A percentile compares a stretch with the other conserved stretches of the same genome.
phyloP scores from a whole-genome alignment of 2,797 vertebrate species.

The Rhinella marina region DNA sequence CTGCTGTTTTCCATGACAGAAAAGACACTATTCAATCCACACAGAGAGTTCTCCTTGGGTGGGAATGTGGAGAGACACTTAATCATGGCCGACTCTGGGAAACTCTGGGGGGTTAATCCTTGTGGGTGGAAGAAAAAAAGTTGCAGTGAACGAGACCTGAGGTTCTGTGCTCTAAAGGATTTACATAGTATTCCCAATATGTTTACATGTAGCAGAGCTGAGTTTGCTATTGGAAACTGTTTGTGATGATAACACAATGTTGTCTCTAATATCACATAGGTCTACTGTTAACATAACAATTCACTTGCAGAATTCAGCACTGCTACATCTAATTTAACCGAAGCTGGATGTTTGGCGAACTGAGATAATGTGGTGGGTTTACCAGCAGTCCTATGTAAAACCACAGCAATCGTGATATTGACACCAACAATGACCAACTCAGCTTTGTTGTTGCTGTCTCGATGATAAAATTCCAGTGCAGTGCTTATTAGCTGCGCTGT shows the following conservation, averaged over 20 bases:
- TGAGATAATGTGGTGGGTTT: no score
- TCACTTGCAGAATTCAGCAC: no score
- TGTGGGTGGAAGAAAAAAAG: background rate
- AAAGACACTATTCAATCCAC: conserved; percentile 40
- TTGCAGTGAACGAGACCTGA: background rate
- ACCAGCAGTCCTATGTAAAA: no score
- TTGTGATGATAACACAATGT: no score
- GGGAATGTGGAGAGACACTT: conserved; percentile 16
- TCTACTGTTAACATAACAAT: no score
- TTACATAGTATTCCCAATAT: background rate
- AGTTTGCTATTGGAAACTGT: background rate
- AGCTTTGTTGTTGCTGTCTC: background rate
- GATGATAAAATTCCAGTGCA: background rate
- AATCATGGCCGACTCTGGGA: conserved; percentile 19
- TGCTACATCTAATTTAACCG: no score
- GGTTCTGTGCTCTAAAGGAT: no score
- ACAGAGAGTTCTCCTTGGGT: conserved; percentile 28
- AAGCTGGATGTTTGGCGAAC: no score
- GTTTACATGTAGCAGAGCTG: background rate
- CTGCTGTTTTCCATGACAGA: conserved; percentile 57
- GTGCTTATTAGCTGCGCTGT: background rate
- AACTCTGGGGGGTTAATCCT: background rate
- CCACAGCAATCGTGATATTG: background rate
- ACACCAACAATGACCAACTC: background rate
- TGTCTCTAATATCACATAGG: no score